Percentiles rank a stretch among this genome's conserved stretches.
Conservation (phyloP, 2,797 vertebrate genomes). For the Enteromius afrohamiltoni region DNA sequence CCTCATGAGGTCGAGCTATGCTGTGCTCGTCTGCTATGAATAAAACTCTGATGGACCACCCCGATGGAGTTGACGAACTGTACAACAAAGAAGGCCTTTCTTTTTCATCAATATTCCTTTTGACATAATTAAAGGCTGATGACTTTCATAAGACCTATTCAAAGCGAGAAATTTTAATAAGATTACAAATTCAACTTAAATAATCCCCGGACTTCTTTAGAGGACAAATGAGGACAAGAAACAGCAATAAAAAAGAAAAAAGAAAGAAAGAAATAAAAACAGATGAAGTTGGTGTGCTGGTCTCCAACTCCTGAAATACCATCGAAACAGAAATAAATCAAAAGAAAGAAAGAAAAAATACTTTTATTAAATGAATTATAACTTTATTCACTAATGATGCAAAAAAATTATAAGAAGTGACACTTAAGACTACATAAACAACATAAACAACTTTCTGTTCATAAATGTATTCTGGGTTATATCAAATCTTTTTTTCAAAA, state of each 20-base stretch:
- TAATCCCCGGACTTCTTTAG: not conserved
- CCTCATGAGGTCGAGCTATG: not conserved
- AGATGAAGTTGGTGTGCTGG: not conserved
- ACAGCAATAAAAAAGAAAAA: not conserved
- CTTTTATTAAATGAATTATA: no score
- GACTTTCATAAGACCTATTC: slow-evolving; percentile 27
- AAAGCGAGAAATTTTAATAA: not conserved
- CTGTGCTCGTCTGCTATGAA: slow-evolving; percentile 27
- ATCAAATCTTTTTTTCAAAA: no score
- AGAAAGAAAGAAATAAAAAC: not conserved
- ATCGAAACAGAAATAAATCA: not conserved
- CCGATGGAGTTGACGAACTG: not conserved
- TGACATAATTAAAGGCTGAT: slow-evolving; percentile 7
- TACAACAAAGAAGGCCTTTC: slow-evolving; percentile 17
- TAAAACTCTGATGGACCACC: slow-evolving; percentile 30
- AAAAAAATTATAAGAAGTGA: not conserved
- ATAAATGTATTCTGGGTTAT: no score
- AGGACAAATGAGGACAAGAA: not conserved
- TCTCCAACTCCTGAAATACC: not conserved
- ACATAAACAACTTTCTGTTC: not conserved
- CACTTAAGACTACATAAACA: not conserved
- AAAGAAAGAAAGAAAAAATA: no score
- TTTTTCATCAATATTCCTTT: slow-evolving; percentile 11
- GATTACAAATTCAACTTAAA: not conserved
- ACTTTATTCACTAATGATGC: not conserved